Evolutionary conservation across 1,140 invertebrate genomes (phyloP).

Genomic region (Parapsyche elsis): DNA sequence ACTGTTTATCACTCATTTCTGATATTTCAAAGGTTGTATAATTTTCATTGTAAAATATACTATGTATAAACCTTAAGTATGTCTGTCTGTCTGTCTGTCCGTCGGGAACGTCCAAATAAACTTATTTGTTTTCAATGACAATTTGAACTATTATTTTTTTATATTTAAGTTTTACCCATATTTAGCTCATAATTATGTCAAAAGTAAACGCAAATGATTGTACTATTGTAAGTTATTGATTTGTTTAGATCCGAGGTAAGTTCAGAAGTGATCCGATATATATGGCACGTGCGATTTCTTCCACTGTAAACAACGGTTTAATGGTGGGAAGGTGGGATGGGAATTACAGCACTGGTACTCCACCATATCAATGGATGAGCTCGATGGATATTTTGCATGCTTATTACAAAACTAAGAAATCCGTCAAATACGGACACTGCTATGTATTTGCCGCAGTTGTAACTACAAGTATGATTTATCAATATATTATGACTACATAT

Average conservation of each 20-base stretch:
- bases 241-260: slow-evolving; percentile 62
- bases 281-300: slow-evolving; percentile 80
- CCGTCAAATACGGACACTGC: slow-evolving; percentile 94
- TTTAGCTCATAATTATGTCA: too few relatives aligned
- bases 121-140: too few relatives aligned
- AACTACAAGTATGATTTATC: slow-evolving; percentile 73
- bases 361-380: slow-evolving; percentile 88
- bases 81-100: too few relatives aligned
- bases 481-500: neutral
- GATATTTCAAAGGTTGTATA: slow-evolving; percentile 72
- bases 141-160: too few relatives aligned
- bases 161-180: too few relatives aligned
- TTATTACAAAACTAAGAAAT: slow-evolving; percentile 83
- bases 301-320: slow-evolving; percentile 83
- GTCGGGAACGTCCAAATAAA: too few relatives aligned
- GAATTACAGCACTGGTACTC: slow-evolving; percentile 83
- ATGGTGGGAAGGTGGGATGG: slow-evolving; percentile 93
- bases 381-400: slow-evolving; percentile 87
- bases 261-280: slow-evolving; percentile 81
- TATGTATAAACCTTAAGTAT: too few relatives aligned
- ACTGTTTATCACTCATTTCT: slow-evolving; percentile 81
- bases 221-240: too few relatives aligned
- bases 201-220: too few relatives aligned
- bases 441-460: slow-evolving; percentile 94
- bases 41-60: too few relatives aligned